A percentile compares a stretch with the other conserved stretches of the same genome.
Evolutionary conservation across 2,797 vertebrate genomes (phyloP).

Genomic region (Coccyzus lansbergi): DNA sequence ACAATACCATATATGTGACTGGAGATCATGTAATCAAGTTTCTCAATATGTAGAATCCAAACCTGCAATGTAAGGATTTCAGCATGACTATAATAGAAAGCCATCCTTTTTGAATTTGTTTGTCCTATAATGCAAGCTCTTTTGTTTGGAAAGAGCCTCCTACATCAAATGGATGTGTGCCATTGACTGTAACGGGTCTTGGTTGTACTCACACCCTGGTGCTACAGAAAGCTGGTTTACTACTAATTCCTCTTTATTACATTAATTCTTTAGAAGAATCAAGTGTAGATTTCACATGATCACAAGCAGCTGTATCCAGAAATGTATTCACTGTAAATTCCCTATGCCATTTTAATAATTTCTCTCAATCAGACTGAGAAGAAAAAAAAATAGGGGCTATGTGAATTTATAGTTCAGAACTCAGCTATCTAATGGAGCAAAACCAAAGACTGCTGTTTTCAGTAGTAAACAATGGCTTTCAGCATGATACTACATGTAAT

Average conservation of each 20-base stretch:
- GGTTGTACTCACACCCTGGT: not conserved
- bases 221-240: not conserved
- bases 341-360: not conserved
- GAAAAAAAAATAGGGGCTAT: not conserved
- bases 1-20: not conserved
- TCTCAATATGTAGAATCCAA: not conserved
- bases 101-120: not conserved
- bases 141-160: not conserved
- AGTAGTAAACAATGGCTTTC: not conserved
- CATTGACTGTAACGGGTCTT: not conserved
- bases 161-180: accelerated
- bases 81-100: not conserved
- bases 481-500: not conserved
- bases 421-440: not conserved
- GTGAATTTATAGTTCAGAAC: not conserved
- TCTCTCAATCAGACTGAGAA: not conserved
- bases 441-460: not conserved
- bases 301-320: not conserved
- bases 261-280: not conserved
- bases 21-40: not conserved
- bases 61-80: not conserved
- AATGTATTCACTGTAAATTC: not conserved
- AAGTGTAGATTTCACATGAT: not conserved
- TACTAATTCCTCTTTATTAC: not conserved
- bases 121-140: not conserved